Evolutionary conservation across 2,797 vertebrate genomes (phyloP).

Genomic region (Coregonus suidteri): DNA sequence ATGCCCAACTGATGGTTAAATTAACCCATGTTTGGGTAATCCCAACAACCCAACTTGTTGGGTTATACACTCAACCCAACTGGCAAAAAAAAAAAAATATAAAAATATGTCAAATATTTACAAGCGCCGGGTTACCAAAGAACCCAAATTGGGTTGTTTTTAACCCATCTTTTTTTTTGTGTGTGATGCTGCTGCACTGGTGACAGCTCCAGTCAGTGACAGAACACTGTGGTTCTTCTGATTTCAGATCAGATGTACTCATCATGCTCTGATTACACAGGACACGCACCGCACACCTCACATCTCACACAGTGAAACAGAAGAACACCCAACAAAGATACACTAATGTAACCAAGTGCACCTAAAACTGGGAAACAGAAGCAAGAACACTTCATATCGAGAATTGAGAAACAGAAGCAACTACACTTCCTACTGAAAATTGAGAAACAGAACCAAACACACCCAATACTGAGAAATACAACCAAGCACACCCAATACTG

Average conservation of each 20-base stretch:
- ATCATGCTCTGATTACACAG: neutral
- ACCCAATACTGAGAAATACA: neutral
- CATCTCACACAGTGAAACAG: neutral
- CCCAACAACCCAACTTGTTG: no score
- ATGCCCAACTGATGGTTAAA: no score
- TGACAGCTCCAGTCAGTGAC: slow-evolving; percentile 29
- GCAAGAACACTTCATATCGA: neutral
- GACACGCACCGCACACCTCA: neutral
- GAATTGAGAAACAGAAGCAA: neutral
- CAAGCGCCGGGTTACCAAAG: no score
- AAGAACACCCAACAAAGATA: neutral
- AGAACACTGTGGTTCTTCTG: neutral
- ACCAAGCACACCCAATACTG: neutral
- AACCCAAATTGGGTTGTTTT: no score
- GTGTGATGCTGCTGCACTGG: slow-evolving; percentile 23
- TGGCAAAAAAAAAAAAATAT: no score
- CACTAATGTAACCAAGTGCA: neutral
- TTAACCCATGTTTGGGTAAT: no score
- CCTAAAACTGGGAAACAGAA: neutral
- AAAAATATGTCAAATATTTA: no score
- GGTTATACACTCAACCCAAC: slow-evolving; percentile 15
- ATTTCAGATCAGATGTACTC: neutral
- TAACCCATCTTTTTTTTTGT: no score
- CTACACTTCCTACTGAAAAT: neutral
- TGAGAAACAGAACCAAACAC: neutral